Conservation (phyloP, 2,797 vertebrate species). For the Fundulus diaphanus region DNA sequence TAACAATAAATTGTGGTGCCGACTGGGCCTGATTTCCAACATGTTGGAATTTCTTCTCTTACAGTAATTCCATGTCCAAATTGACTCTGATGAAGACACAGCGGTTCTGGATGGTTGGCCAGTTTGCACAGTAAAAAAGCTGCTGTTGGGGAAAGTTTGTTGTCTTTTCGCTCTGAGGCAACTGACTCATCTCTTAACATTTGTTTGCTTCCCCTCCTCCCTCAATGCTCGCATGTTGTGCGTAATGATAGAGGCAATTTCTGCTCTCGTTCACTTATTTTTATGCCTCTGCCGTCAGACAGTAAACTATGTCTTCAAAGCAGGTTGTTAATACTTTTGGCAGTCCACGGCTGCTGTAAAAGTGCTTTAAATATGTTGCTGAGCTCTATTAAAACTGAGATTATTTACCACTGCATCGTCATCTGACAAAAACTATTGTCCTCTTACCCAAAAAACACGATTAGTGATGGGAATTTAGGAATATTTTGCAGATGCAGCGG, state of each 20-base stretch:
- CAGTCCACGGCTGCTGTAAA: neutral
- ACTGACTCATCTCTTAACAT: neutral
- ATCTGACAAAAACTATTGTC: neutral
- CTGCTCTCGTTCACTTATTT: neutral
- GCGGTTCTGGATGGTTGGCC: neutral
- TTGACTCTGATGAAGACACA: neutral
- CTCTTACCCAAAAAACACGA: neutral
- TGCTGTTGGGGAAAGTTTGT: neutral
- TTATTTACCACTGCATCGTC: neutral
- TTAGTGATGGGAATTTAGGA: neutral
- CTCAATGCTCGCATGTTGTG: neutral
- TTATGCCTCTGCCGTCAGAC: neutral
- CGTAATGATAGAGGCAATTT: neutral
- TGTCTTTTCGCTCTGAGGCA: neutral
- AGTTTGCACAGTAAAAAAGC: neutral
- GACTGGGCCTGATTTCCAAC: neutral
- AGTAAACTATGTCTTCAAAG: neutral
- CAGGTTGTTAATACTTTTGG: neutral
- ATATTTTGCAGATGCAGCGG: neutral
- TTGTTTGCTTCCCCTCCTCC: neutral
- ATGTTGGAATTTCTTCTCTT: neutral
- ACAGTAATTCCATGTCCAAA: neutral
- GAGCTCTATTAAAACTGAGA: neutral
- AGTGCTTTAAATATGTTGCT: neutral
- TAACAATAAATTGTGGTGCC: neutral